Conservation (phyloP, 2,113 vertebrate genomes). For the Sisor rabdophorus region DNA sequence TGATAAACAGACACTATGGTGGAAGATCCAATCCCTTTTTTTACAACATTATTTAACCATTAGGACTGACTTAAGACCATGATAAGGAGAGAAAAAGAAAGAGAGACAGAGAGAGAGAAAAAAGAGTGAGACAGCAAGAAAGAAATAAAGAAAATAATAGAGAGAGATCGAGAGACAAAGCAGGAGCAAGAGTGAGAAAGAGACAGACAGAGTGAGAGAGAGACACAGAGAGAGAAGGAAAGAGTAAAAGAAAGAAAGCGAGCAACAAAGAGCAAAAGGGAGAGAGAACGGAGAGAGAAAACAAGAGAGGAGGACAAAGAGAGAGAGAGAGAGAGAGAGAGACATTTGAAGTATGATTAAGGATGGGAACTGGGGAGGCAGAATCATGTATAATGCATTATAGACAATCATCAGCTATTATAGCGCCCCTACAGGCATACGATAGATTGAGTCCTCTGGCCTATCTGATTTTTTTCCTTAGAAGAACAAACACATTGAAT, state of each 20-base stretch:
- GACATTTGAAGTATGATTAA: constrained; percentile 45
- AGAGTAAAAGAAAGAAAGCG: neutral
- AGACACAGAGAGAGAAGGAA: constrained; percentile 9
- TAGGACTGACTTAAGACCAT: constrained; percentile 50
- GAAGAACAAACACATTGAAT: constrained; percentile 57
- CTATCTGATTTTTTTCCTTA: constrained; percentile 51
- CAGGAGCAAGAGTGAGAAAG: constrained; percentile 1
- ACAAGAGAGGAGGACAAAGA: neutral
- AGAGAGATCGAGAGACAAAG: neutral
- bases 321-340: constrained; percentile 11
- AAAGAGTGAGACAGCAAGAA: neutral
- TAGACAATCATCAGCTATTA: constrained; percentile 55
- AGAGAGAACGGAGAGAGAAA: neutral
- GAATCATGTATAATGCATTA: constrained; percentile 56
- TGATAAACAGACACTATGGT: constrained; percentile 54
- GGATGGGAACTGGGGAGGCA: constrained; percentile 37
- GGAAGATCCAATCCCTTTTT: constrained; percentile 51
- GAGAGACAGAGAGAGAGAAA: constrained; percentile 13
- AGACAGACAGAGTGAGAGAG: neutral
- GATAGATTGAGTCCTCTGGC: constrained; percentile 56
- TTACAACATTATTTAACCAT: constrained; percentile 53
- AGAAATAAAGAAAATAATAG: neutral
- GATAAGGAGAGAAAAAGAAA: constrained; percentile 39
- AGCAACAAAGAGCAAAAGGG: neutral
- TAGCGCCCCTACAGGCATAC: constrained; percentile 52